A percentile compares a stretch with the other conserved stretches of the same genome.
Evolutionary conservation across 2,113 vertebrate species (phyloP).

Genomic region (Excalfactoria chinensis): DNA sequence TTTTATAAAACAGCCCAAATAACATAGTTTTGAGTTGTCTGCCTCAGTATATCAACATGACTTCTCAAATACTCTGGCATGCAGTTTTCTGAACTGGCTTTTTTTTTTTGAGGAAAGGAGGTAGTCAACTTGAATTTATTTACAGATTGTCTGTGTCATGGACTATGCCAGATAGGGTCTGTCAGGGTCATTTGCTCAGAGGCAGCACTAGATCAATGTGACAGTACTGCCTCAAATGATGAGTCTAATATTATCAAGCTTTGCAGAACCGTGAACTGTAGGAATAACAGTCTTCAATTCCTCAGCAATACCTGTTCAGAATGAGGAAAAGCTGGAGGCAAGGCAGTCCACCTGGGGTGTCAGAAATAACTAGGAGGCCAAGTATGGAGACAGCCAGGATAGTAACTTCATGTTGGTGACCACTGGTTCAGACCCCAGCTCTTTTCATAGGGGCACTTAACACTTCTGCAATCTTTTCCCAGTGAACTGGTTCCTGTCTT

Average conservation of each 20-base stretch:
- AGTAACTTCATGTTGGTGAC: neutral
- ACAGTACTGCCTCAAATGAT: neutral
- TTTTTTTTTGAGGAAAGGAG: neutral
- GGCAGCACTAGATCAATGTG: neutral
- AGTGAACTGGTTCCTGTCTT: neutral
- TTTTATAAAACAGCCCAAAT: neutral
- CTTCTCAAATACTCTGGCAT: neutral
- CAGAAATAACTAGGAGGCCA: neutral
- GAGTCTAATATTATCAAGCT: neutral
- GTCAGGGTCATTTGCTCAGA: neutral
- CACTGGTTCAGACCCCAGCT: neutral
- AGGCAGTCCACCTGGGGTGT: neutral
- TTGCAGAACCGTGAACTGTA: fast-evolving
- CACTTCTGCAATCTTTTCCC: neutral
- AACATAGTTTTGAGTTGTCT: neutral
- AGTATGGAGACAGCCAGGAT: neutral
- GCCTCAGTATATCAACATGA: neutral
- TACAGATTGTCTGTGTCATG: neutral
- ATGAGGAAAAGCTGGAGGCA: neutral
- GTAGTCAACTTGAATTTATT: neutral
- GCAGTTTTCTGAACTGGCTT: neutral
- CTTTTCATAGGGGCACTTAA: neutral
- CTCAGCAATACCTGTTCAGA: neutral
- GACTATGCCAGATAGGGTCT: neutral
- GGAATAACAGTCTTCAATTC: neutral